phyloP scores from a whole-genome alignment of 2,888 invertebrate genomes.

The Drosophila mimica region DNA sequence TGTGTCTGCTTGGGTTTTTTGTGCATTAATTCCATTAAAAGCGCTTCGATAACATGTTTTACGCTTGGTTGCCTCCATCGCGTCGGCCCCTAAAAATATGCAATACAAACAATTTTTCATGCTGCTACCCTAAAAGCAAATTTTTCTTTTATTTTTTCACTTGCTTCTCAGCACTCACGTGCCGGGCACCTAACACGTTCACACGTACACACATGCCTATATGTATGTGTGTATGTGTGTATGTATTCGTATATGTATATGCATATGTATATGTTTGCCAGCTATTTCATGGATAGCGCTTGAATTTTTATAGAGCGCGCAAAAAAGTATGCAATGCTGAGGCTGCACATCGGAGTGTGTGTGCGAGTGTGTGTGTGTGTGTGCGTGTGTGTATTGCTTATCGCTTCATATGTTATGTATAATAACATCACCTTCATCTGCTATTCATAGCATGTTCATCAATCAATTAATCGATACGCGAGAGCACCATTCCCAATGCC shows the following conservation, averaged over 20 bases:
- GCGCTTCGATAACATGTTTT: constrained; percentile 71
- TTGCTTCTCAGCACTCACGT: constrained; percentile 46
- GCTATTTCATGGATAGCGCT: constrained; percentile 32
- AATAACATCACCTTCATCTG: constrained; percentile 69
- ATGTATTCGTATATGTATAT: too few relatives aligned
- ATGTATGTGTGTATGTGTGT: too few relatives aligned
- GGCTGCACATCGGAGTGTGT: constrained; percentile 22
- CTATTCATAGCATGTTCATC: constrained; percentile 79
- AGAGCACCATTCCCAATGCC: constrained; percentile 36
- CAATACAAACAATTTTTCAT: constrained; percentile 74
- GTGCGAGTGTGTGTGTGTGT: constrained; percentile 2
- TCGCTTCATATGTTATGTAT: constrained; percentile 67
- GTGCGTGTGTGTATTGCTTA: constrained; percentile 42
- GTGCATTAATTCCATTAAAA: constrained; percentile 73
- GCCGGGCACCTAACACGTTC: constrained; percentile 44
- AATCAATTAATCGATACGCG: constrained; percentile 79
- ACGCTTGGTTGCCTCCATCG: constrained; percentile 64
- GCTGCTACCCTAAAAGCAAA: constrained; percentile 41
- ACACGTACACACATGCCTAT: too few relatives aligned
- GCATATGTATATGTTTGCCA: constrained; percentile 17
- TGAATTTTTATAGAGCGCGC: constrained; percentile 47
- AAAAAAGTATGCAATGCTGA: constrained; percentile 33
- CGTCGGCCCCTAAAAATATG: constrained; percentile 71
- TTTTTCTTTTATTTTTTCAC: constrained; percentile 15
- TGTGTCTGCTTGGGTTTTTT: constrained; percentile 43